These are phyloP conservation scores for Notarius lentiginosus DNA, from an alignment of 2,113 vertebrate species.

Conservation along the genomic window DNA sequence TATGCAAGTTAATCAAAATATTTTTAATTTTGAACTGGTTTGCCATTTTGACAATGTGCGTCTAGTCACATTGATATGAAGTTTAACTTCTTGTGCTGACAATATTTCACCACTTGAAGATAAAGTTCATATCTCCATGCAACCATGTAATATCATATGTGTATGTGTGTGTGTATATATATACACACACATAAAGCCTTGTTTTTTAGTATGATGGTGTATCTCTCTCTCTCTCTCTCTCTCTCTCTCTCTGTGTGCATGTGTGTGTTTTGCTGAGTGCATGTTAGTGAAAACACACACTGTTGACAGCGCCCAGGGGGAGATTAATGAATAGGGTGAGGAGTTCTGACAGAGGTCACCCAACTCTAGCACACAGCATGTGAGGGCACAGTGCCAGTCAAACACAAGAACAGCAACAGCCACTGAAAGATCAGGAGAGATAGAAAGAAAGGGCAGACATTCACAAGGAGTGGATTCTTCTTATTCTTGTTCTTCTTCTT, in stretches of 20 bases:
- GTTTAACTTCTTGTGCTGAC: too few relatives aligned
- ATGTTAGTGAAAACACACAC: slow-evolving; percentile 31
- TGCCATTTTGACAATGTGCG: too few relatives aligned
- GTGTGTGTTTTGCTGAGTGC: slow-evolving; percentile 29
- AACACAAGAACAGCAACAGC: slow-evolving; percentile 32
- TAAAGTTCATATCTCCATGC: too few relatives aligned
- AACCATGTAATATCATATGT: neutral
- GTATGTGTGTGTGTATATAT: neutral
- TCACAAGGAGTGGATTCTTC: neutral
- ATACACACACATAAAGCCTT: neutral
- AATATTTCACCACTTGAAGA: neutral
- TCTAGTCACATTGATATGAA: too few relatives aligned
- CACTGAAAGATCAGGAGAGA: slow-evolving; percentile 42
- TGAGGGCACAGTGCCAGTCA: slow-evolving; percentile 42
- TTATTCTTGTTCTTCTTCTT: neutral
- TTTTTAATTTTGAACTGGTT: too few relatives aligned
- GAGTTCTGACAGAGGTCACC: slow-evolving; percentile 58
- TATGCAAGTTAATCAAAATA: too few relatives aligned
- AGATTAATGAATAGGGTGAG: slow-evolving; percentile 65
- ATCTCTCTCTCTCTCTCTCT: too few relatives aligned
- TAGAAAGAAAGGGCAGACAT: neutral
- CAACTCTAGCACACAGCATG: slow-evolving; percentile 42
- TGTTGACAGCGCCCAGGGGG: slow-evolving; percentile 45
- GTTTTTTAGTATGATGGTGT: neutral
- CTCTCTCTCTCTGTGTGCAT: neutral